Conservation (phyloP, 2,888 invertebrate genomes). For the Eristalis intricaria region DNA sequence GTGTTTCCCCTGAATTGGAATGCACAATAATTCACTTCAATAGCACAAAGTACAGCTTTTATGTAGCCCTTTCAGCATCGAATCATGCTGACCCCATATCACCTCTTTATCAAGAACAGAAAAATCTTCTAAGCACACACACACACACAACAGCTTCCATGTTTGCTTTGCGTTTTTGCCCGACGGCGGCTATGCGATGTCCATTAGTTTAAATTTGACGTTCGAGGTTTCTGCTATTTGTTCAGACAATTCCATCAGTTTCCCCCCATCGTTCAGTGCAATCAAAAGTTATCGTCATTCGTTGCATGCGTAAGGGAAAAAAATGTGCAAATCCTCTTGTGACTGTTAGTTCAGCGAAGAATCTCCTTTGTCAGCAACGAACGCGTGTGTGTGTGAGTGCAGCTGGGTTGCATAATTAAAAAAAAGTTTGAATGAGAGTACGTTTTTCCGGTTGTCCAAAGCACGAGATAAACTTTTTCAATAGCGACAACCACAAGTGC, state of each 20-base stretch:
- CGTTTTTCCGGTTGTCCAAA: not conserved
- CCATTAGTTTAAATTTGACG: constrained; percentile 43
- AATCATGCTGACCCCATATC: constrained; percentile 18
- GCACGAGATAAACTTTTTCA: constrained; percentile 33
- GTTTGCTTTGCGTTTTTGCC: constrained; percentile 48
- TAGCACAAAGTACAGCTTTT: constrained; percentile 41
- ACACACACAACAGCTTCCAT: constrained; percentile 3
- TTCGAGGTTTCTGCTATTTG: constrained; percentile 8
- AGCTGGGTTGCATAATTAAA: constrained; percentile 55
- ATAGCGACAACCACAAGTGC: constrained; percentile 46
- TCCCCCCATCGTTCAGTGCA: constrained; percentile 10
- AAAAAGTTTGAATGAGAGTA: constrained; percentile 48
- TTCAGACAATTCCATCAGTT: constrained; percentile 4
- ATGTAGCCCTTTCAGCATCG: not conserved
- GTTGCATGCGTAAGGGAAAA: not conserved
- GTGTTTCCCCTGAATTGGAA: no score
- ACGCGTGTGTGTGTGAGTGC: not conserved
- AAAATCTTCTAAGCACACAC: constrained; percentile 22
- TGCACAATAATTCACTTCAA: not conserved
- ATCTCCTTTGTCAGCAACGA: not conserved
- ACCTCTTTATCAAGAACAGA: constrained; percentile 55
- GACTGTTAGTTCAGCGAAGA: not conserved
- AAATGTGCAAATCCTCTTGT: not conserved
- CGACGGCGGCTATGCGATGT: constrained; percentile 19
- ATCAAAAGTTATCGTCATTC: constrained; percentile 15